phyloP scores from a whole-genome alignment of 2,113 vertebrate species.

The Hystrix cristata region DNA sequence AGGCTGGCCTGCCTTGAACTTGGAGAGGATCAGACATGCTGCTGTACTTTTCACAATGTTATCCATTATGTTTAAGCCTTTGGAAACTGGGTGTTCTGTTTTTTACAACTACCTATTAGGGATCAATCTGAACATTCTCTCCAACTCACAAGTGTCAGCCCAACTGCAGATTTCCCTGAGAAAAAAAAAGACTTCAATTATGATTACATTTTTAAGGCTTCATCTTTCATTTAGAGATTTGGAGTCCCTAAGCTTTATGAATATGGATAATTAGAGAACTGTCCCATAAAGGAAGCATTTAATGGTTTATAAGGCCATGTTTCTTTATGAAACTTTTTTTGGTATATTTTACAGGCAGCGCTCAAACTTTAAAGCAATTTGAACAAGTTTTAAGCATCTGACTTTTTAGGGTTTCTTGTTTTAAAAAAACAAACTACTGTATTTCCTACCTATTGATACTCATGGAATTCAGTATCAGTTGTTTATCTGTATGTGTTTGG shows the following conservation, averaged over 20 bases:
- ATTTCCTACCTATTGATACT: neutral
- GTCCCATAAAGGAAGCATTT: neutral
- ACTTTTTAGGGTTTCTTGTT: neutral
- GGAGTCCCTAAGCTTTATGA: neutral
- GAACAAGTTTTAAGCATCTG: neutral
- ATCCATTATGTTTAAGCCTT: neutral
- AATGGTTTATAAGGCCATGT: neutral
- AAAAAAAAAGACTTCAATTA: neutral
- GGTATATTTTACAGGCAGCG: neutral
- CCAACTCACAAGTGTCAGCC: neutral
- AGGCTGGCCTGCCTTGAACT: neutral
- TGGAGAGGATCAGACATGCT: neutral
- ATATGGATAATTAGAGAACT: neutral
- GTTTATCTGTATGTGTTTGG: neutral
- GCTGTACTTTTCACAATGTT: neutral
- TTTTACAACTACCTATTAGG: neutral
- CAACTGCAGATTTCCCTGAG: neutral
- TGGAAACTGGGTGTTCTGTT: neutral
- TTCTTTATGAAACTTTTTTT: slow-evolving; percentile 4
- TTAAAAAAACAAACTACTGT: neutral
- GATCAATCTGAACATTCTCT: neutral
- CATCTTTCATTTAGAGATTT: neutral
- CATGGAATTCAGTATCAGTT: neutral
- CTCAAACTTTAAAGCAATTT: neutral
- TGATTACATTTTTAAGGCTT: slow-evolving; percentile 4